Percentiles rank a stretch among this genome's conserved stretches.
Evolutionary conservation across 2,797 vertebrate genomes (phyloP).

Genomic region (Takifugu rubripes): DNA sequence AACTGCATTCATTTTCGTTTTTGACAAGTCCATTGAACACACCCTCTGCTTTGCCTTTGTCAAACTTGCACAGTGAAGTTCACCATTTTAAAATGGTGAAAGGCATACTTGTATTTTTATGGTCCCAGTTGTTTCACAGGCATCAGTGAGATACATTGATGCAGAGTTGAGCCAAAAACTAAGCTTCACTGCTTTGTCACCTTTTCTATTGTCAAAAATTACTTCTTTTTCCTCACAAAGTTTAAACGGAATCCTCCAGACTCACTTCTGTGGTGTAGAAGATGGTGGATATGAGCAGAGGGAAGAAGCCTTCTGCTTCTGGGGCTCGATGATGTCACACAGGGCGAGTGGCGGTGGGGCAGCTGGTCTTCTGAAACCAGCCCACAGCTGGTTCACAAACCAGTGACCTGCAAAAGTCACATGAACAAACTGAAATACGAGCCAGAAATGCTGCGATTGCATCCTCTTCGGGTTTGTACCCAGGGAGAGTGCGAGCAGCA

Average conservation of each 20-base stretch:
- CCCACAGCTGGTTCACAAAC: slow-evolving; percentile 50
- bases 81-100: background rate
- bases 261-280: slow-evolving; percentile 78
- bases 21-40: no score
- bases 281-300: slow-evolving; percentile 32
- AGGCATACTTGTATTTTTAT: background rate
- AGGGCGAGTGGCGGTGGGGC: slow-evolving; percentile 4
- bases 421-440: background rate
- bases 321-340: slow-evolving; percentile 26
- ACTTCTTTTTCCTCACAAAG: background rate
- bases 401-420: slow-evolving; percentile 66
- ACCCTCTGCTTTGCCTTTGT: no score
- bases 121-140: no score
- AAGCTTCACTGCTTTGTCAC: no score
- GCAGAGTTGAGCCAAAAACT: no score
- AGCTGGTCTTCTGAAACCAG: slow-evolving; percentile 14
- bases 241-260: background rate
- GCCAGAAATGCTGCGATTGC: background rate
- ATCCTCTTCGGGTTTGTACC: slow-evolving; percentile 47
- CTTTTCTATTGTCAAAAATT: background rate
- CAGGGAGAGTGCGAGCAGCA: slow-evolving; percentile 62
- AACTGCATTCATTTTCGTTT: no score
- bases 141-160: no score
- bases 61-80: no score
- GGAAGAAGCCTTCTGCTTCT: slow-evolving; percentile 6